Evolutionary conservation across 1,140 invertebrate genomes (phyloP).

Genomic region (Magallana angulata): DNA sequence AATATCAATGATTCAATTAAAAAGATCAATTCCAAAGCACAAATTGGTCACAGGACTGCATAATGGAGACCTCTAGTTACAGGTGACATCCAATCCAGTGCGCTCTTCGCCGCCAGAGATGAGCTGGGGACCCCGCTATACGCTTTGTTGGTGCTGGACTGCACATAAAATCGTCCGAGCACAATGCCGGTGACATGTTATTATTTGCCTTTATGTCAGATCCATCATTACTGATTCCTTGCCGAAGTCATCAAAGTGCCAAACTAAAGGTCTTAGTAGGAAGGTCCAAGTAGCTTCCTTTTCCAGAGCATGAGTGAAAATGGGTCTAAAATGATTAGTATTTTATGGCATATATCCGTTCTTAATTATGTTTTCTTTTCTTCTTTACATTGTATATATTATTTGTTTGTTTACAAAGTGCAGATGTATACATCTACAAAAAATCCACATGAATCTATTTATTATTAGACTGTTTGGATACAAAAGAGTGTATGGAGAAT

Average conservation of each 20-base stretch:
- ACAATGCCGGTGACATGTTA: conserved; percentile 6
- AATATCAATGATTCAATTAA: neutral
- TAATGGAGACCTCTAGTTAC: neutral
- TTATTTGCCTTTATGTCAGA: conserved; percentile 30
- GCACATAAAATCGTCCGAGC: conserved; percentile 7
- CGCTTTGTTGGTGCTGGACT: conserved; percentile 1
- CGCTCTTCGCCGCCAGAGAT: neutral
- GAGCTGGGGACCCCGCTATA: neutral
- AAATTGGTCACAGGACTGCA: conserved; percentile 15
- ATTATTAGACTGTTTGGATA: too few species aligned
- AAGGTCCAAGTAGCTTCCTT: neutral
- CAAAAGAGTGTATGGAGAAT: too few species aligned
- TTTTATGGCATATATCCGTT: neutral
- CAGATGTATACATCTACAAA: neutral
- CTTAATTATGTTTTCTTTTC: neutral
- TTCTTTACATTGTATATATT: neutral
- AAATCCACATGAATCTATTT: too few species aligned
- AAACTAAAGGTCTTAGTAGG: neutral
- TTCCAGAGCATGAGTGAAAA: neutral
- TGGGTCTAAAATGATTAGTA: neutral
- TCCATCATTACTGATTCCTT: conserved; percentile 25
- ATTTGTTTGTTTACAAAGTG: neutral
- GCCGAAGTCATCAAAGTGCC: conserved; percentile 31
- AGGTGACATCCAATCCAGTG: neutral
- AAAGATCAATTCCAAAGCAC: conserved; percentile 30